Evolutionary conservation across 1,140 invertebrate genomes (phyloP).

Genomic region (Saxidomus purpurata): DNA sequence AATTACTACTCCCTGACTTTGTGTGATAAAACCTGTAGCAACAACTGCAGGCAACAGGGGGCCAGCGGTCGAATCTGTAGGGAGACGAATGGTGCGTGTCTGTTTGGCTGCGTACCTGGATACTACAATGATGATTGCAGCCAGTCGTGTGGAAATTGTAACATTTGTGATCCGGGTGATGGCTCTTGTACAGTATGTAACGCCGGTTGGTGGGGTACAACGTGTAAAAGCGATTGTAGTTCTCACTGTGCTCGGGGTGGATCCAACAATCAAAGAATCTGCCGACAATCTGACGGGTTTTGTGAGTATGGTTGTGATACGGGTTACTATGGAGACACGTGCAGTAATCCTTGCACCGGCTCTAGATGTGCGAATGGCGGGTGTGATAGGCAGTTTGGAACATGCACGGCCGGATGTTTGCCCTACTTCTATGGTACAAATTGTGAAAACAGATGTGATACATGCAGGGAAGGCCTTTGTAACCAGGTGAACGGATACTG

Average conservation of each 20-base stretch:
- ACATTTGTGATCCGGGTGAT: not conserved
- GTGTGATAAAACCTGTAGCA: constrained; percentile 22
- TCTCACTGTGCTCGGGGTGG: not conserved
- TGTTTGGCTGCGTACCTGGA: constrained; percentile 7
- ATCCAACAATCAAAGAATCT: not conserved
- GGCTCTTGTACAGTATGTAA: not conserved
- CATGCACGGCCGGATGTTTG: not conserved
- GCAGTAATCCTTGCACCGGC: not conserved
- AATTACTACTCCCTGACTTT: constrained; percentile 13
- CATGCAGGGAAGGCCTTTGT: not conserved
- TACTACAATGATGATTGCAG: constrained; percentile 5
- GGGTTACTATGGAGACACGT: constrained; percentile 37
- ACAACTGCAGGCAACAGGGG: not conserved
- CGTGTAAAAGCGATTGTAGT: not conserved
- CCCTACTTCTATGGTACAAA: not conserved
- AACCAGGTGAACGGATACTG: constrained; percentile 2
- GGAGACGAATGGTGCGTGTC: not conserved
- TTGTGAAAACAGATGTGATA: constrained; percentile 25
- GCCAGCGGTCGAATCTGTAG: not conserved
- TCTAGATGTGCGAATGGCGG: not conserved
- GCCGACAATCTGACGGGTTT: constrained; percentile 24
- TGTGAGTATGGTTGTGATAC: constrained; percentile 24
- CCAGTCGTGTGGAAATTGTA: constrained; percentile 27
- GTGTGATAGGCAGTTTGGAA: not conserved
- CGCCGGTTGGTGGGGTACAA: not conserved